Percentiles rank a stretch among this genome's conserved stretches.
Conservation (phyloP, 2,113 vertebrate genomes). For the Pyrgilauda ruficollis region DNA sequence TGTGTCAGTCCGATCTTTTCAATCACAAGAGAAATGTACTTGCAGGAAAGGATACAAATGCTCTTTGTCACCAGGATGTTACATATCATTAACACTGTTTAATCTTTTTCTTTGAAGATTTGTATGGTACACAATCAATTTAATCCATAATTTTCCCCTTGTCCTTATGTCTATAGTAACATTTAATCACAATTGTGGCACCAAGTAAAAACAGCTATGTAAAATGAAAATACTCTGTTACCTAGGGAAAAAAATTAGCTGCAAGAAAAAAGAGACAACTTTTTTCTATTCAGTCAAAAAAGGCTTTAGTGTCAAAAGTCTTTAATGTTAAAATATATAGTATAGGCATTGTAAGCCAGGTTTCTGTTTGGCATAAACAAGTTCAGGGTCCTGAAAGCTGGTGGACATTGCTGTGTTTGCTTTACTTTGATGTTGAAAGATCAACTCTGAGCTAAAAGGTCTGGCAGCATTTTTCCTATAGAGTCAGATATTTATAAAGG, state of each 20-base stretch:
- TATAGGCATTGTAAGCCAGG: neutral
- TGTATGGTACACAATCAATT: neutral
- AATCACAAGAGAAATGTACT: neutral
- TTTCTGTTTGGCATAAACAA: neutral
- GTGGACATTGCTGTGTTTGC: neutral
- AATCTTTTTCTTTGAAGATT: constrained; percentile 20
- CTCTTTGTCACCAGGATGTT: neutral
- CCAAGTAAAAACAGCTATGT: neutral
- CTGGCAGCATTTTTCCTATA: neutral
- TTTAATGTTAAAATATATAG: neutral
- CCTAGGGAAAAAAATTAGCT: neutral
- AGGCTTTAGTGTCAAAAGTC: neutral
- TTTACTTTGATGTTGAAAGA: neutral
- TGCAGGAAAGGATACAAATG: neutral
- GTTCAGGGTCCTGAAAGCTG: neutral
- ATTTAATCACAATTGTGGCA: neutral
- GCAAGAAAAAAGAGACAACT: neutral
- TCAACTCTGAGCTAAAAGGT: neutral
- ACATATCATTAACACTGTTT: constrained; percentile 8
- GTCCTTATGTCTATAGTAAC: neutral
- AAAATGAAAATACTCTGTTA: neutral
- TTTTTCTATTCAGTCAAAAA: neutral
- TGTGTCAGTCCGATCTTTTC: neutral
- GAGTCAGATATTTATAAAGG: neutral
- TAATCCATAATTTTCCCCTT: neutral